Evolutionary conservation across 2,797 vertebrate genomes (phyloP).

Genomic region (Acridotheres tristis): DNA sequence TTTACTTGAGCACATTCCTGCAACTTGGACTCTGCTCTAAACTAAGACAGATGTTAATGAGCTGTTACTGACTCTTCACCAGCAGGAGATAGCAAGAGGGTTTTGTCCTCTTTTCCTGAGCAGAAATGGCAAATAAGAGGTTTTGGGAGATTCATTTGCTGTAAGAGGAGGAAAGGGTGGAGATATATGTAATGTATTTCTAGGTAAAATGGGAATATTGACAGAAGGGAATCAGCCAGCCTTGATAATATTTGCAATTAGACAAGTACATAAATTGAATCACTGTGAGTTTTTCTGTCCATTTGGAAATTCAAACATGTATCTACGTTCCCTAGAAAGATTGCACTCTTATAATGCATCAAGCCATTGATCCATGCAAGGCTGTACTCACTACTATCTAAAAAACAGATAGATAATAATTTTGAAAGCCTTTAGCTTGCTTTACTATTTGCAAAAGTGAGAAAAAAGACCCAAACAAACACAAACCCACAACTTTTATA

Average conservation of each 20-base stretch:
- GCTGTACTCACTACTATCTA: neutral
- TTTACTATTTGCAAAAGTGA: neutral
- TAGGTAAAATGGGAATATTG: neutral
- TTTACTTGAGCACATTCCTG: conserved; percentile 34
- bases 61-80: neutral
- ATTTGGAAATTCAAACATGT: neutral
- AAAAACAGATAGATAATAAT: neutral
- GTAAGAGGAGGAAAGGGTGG: neutral
- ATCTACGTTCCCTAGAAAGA: neutral
- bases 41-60: conserved; percentile 42
- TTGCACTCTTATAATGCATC: neutral
- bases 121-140: neutral
- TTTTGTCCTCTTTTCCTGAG: neutral
- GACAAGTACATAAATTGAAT: neutral
- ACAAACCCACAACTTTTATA: neutral
- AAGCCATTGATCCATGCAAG: neutral
- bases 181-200: neutral
- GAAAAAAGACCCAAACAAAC: accelerated
- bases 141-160: neutral
- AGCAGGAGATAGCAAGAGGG: neutral
- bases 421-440: neutral
- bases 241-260: neutral
- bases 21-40: neutral
- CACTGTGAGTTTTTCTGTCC: neutral
- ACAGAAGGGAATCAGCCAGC: neutral